A percentile compares a stretch with the other conserved stretches of the same genome.
These are phyloP conservation scores for Scolopax mira DNA, from an alignment of 2,113 vertebrate species.

Conservation along the genomic window DNA sequence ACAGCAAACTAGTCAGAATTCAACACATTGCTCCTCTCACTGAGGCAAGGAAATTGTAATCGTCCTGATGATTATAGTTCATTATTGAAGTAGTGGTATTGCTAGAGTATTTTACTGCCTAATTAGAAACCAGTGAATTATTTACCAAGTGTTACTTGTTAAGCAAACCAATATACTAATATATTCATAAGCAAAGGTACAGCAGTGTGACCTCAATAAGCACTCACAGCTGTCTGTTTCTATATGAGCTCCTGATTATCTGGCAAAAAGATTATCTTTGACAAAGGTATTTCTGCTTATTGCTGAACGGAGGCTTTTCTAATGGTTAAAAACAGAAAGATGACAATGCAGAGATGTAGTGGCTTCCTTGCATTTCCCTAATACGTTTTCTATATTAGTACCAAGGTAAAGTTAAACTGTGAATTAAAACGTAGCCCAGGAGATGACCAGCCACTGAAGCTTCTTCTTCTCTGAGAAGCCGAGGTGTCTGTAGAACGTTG, in stretches of 20 bases:
- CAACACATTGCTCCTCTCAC: neutral
- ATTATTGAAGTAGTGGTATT: neutral
- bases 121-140: neutral
- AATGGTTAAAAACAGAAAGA: neutral
- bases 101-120: neutral
- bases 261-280: neutral
- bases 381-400: neutral
- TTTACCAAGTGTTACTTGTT: neutral
- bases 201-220: neutral
- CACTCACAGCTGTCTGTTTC: neutral
- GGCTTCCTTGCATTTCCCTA: neutral
- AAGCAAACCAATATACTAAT: neutral
- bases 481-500: neutral
- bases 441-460: neutral
- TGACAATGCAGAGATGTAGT: neutral
- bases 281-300: neutral
- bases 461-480: neutral
- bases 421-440: neutral
- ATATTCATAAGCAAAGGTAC: neutral
- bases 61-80: neutral
- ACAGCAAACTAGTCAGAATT: neutral
- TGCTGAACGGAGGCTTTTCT: neutral
- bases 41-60: neutral
- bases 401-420: neutral
- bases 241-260: neutral